Conservation (phyloP, 1,140 invertebrate species). For the Copidosoma floridanum region DNA sequence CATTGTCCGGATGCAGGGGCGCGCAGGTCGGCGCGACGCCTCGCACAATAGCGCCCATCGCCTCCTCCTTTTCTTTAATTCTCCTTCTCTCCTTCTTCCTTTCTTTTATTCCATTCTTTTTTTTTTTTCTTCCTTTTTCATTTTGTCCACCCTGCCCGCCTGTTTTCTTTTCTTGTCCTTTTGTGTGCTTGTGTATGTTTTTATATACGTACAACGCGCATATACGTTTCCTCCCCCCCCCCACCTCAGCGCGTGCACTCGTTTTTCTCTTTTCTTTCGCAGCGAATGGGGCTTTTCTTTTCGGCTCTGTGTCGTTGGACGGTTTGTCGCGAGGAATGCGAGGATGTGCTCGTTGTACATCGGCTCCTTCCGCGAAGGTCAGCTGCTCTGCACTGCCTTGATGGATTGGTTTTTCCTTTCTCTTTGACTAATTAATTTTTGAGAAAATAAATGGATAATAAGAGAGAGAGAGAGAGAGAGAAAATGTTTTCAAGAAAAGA, state of each 20-base stretch:
- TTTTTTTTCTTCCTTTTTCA: constrained; percentile 11
- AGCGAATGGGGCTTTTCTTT: not conserved
- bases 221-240: not conserved
- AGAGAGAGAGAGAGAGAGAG: too few species aligned
- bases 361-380: constrained; percentile 20
- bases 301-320: not conserved
- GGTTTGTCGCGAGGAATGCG: too few species aligned
- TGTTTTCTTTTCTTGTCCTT: constrained; percentile 20
- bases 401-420: constrained; percentile 20
- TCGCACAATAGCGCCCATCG: not conserved
- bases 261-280: not conserved
- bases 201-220: too few species aligned
- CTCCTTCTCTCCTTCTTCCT: too few species aligned
- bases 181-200: not conserved
- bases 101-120: not conserved
- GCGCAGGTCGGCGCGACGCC: constrained; percentile 2
- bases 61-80: not conserved
- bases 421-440: too few species aligned
- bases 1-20: constrained; percentile 21
- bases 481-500: too few species aligned
- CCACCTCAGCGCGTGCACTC: not conserved
- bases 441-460: too few species aligned
- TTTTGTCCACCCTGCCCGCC: too few species aligned
- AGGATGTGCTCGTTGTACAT: constrained; percentile 3
- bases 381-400: too few species aligned